Evolutionary conservation across 2,113 vertebrate genomes (phyloP), one percentile per base, ranked within the genome.

Genomic region (Rhea pennata): DNA sequence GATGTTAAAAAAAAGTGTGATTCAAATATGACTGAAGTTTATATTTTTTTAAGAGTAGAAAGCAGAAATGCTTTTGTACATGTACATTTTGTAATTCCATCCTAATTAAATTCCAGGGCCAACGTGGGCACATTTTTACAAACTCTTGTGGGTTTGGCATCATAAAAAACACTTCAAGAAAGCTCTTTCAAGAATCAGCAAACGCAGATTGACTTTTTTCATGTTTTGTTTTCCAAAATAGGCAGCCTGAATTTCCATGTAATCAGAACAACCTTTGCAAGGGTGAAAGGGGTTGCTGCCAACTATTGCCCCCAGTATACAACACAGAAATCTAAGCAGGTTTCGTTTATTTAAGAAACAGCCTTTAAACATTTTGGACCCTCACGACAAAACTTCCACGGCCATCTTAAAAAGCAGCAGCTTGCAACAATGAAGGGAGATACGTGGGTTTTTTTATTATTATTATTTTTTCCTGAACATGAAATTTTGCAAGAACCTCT

Each of bases 1-100:
- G 71, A 92, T 91, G 87, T 92, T 85, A 40, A 83, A 92, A 91
- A 84, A 81, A 67, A 16, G 2, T 13, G 2, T 36, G 62, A 94
- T 88, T 91, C 79, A 73, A 95, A 76, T 77, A 84, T 79, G 74
- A 84, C 87, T 73, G 53, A 90, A 95, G 73, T 77, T 93, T 84
- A 62, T 87, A 46, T 85, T 92, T 92, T 91, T 88, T 59, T 83
- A 83, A 58, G 84, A 74, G 69, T 66, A 92, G 51, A 54, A 89
- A 66, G 75, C 53, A 87, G 40, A 83, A 81, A 75, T 46, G 17
- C 61, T 93, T 74, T 84, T 58, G 53, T 66, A 24, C 27, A 33
- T 69, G 24, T 6, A 59, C 56, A 29, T 93, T 96, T 65, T 39
- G 82, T 85, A 86, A 67, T 40, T 87, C 44, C 17, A 16, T 48